Evolutionary conservation across 2,888 invertebrate species (phyloP).

Genomic region (Cryptocephalus primarius): DNA sequence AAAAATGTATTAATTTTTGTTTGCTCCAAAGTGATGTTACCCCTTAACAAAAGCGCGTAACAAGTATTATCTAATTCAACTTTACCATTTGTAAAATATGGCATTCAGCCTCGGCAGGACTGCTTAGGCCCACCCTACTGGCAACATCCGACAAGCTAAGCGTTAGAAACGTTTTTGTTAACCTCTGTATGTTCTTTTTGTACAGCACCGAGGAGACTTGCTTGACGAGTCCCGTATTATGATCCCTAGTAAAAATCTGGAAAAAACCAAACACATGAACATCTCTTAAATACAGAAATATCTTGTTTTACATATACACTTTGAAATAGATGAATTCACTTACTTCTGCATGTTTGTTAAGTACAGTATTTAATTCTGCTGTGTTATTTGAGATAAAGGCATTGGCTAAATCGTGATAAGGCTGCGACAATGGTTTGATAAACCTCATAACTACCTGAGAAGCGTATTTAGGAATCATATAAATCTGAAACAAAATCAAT

Average conservation of each 20-base stretch:
- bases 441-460: constrained; percentile 80
- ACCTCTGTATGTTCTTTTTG: constrained; percentile 91
- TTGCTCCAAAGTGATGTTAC: too few relatives aligned
- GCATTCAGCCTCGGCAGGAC: constrained; percentile 81
- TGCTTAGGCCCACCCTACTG: constrained; percentile 73
- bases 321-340: constrained; percentile 4
- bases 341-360: constrained; percentile 67
- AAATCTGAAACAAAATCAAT: constrained; percentile 34
- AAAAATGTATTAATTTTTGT: too few relatives aligned
- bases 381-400: constrained; percentile 71
- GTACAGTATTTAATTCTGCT: constrained; percentile 53
- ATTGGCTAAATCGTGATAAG: constrained; percentile 78
- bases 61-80: too few relatives aligned
- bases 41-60: too few relatives aligned
- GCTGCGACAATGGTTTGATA: constrained; percentile 72
- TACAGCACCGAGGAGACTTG: constrained; percentile 83
- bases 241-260: constrained; percentile 59
- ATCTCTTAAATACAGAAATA: too few relatives aligned
- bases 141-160: constrained; percentile 83
- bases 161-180: constrained; percentile 90
- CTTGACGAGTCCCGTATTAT: constrained; percentile 67
- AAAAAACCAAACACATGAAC: constrained; percentile 5
- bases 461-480: constrained; percentile 77
- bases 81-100: constrained; percentile 90
- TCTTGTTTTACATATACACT: neutral